Evolutionary conservation across 1,140 invertebrate species (phyloP), one percentile per base, ranked within the genome.

Genomic region (Diachasma alloeum): DNA sequence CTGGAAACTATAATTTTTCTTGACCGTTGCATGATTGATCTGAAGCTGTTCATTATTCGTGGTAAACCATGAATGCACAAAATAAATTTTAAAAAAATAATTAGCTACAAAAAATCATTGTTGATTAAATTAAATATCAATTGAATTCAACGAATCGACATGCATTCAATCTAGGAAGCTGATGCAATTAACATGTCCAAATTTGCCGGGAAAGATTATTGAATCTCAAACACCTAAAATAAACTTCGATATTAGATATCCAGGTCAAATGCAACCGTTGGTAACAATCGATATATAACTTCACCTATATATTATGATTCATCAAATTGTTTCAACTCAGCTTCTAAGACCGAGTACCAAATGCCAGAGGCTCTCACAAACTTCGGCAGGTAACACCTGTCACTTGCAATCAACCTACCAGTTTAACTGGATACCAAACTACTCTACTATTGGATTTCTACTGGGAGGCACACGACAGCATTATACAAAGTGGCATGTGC

Each of bases 391-490:
- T 83, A 79, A 82, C 82, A 83, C 78, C 82, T 83, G 82, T 82
- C 80, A 79, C 80, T 76, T 56, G 77, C 83, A 83, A 83, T 83
- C 82, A 83, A 82, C 80, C 81, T 72, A 78, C 79, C 76, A 68
- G 70, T 80, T 79, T 82, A 83, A 82, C 82, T 80, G 67, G 81
- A 73, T 82, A 63, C 59, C 59, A 63, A 24, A 63, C 59, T 63
- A 63, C 59, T 63, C 59, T 63, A 31, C 59, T 63, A 63, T 31
- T 63, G 59, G 59, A 26, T 63, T 63, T 31, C 59, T 63, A 63
- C 22, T 24, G 9, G 59, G 59, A 26, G 59, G 59, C 24, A 63
- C 59, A 63, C 59, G 59, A 63, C 59, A 63, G 59, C 24, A 63
- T 63, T 63, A 63, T 63, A 63, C 9, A 63, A 31, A 63, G 59